Percentiles rank a stretch among this genome's conserved stretches.
phyloP scores from a whole-genome alignment of 2,113 vertebrate genomes.

The Pyxicephalus adspersus region DNA sequence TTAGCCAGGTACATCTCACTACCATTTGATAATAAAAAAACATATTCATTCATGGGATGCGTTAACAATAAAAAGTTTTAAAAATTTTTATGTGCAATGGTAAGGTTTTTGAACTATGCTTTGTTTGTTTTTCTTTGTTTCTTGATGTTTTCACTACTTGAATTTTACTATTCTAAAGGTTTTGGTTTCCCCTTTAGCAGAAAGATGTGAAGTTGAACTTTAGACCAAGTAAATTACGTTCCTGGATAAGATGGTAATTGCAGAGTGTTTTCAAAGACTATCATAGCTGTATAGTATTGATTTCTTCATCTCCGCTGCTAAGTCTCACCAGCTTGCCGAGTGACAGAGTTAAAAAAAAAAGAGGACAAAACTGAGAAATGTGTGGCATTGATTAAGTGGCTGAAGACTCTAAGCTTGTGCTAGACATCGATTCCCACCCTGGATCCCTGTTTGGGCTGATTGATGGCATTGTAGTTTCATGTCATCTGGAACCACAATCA shows the following conservation, averaged over 20 bases:
- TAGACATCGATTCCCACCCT: conserved; percentile 66
- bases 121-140: neutral
- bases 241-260: conserved; percentile 26
- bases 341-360: conserved; percentile 48
- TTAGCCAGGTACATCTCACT: no score
- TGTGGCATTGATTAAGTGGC: conserved; percentile 61
- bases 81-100: no score
- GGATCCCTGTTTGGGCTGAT: conserved; percentile 61
- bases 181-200: conserved; percentile 1
- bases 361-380: conserved; percentile 57
- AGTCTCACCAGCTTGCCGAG: conserved; percentile 59
- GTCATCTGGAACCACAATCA: conserved; percentile 65
- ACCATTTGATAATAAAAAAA: no score
- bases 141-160: conserved; percentile 14
- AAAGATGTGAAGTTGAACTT: conserved; percentile 42
- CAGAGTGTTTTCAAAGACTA: conserved; percentile 43
- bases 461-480: conserved; percentile 65
- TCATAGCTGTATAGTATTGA: conserved; percentile 54
- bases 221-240: conserved; percentile 52
- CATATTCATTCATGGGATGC: no score
- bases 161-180: conserved; percentile 7
- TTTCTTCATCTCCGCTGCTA: conserved; percentile 60
- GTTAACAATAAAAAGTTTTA: no score
- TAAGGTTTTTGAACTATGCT: no score
- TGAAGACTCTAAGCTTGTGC: conserved; percentile 58